Conservation (phyloP, 2,797 vertebrate genomes). For the Somateria mollissima region DNA sequence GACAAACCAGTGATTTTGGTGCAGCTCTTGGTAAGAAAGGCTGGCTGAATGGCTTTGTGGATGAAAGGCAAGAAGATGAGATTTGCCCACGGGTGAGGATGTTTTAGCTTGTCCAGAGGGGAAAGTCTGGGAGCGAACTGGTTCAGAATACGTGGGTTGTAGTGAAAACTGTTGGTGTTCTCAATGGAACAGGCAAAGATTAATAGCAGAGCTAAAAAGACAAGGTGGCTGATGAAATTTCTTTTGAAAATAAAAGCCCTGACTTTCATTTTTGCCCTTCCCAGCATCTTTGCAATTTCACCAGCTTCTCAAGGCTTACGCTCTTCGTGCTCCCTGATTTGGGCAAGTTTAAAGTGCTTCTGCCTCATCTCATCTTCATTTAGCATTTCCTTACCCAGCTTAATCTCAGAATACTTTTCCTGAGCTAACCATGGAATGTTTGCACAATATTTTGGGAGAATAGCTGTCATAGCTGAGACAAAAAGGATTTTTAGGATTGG, state of each 20-base stretch:
- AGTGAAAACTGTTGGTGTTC: conserved; percentile 37
- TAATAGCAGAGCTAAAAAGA: conserved; percentile 62
- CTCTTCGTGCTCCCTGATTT: neutral
- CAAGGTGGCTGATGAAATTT: conserved; percentile 5
- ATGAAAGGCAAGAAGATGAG: too few relatives aligned
- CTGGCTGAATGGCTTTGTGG: too few relatives aligned
- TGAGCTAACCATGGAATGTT: conserved; percentile 57
- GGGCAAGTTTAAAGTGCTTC: neutral
- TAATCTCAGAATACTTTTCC: conserved; percentile 37
- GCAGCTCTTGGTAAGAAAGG: too few relatives aligned
- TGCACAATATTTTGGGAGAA: conserved; percentile 31
- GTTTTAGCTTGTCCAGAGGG: neutral
- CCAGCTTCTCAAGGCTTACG: conserved; percentile 65
- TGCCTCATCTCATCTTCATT: neutral
- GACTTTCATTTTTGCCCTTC: conserved; percentile 14
- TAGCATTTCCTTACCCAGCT: neutral
- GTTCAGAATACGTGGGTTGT: conserved; percentile 31
- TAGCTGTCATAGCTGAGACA: neutral
- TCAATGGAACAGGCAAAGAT: neutral
- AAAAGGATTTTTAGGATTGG: conserved; percentile 40
- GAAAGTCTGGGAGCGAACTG: conserved; percentile 53
- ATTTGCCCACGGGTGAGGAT: too few relatives aligned
- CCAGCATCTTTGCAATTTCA: conserved; percentile 40
- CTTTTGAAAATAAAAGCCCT: neutral
- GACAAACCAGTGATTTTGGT: too few relatives aligned